Conservation (phyloP, 2,113 vertebrate species). For the Pelobates fuscus region DNA sequence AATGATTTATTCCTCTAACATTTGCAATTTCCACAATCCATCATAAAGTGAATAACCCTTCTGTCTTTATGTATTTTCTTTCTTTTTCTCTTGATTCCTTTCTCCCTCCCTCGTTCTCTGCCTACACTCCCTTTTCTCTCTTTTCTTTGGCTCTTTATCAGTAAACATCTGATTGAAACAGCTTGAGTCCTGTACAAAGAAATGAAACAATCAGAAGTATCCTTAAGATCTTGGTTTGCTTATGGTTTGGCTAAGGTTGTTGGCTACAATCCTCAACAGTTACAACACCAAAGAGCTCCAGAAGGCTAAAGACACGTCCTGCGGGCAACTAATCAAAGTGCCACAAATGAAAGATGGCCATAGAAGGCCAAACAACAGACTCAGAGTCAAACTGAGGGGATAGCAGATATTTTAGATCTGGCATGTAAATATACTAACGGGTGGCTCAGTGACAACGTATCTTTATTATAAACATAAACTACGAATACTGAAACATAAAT, state of each 20-base stretch:
- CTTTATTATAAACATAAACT: no score
- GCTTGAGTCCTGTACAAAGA: slow-evolving; percentile 6
- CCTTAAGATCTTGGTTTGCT: background rate
- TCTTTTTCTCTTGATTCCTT: background rate
- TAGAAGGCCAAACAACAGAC: background rate
- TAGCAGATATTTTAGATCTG: no score
- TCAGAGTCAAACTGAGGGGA: no score
- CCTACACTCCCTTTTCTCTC: background rate
- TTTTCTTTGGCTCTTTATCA: slow-evolving; percentile 3
- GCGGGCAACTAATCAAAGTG: background rate
- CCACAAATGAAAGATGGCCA: background rate
- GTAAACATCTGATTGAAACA: slow-evolving; percentile 13
- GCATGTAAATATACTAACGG: no score
- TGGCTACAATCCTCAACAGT: slow-evolving; percentile 4
- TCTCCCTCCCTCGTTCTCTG: background rate
- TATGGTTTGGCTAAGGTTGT: slow-evolving; percentile 17
- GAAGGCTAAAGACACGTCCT: slow-evolving; percentile 13
- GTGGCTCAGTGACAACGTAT: no score
- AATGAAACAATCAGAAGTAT: slow-evolving; percentile 21
- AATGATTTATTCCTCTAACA: no score
- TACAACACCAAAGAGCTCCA: no score
- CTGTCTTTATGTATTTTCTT: no score
- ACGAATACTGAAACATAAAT: no score
- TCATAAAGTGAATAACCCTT: no score
- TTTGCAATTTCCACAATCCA: no score